Evolutionary conservation across 1,140 invertebrate genomes (phyloP), one percentile per base, ranked within the genome.

Genomic region (Ptiloglossa arizonensis): DNA sequence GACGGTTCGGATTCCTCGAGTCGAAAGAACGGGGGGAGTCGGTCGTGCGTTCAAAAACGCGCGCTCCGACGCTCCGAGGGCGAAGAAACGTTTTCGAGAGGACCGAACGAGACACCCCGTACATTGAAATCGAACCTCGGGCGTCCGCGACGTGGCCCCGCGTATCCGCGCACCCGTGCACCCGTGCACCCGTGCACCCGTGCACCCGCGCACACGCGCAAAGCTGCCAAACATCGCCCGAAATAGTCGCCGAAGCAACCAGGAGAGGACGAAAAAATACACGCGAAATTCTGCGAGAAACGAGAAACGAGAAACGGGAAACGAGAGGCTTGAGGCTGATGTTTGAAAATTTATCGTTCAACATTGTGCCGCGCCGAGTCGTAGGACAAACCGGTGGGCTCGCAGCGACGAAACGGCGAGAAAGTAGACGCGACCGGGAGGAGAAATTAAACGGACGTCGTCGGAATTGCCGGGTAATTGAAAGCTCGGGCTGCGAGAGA

Each of bases 381-480:
- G 59, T n/a, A 41, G 59, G 35, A 62, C 59, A 62, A n/a, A 9
- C 19, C 35, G 3, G 59, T 41, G 59, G n/a, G 11, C 35, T 35
- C 38, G 35, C 38, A 35, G 48, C n/a, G 41, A 27, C 5, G 35
- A 32, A 27, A 64, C 48, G 48, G 27, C 48, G 22, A 11, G 17
- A 57, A 17, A 27, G 27, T 29, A 70, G 41, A 29, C 19, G 38
- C 9, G 29, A 46, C n/a, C n/a, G 81, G 67, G 76, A 71, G 59
- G 77, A 80, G 83, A 77, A 85, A 85, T 85, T 85, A 83, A 85
- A 85, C 81, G 81, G 78, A 83, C 83, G 81, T 83, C 81, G 77
- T 80, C 81, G 83, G 83, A 85, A 85, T 85, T 83, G 83, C 83
- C 69, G 56, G 83, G 81, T 85, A 85, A 85, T 85, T 85, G 83